Evolutionary conservation across 2,888 invertebrate species (phyloP).

Genomic region (Phyllotreta striolata): DNA sequence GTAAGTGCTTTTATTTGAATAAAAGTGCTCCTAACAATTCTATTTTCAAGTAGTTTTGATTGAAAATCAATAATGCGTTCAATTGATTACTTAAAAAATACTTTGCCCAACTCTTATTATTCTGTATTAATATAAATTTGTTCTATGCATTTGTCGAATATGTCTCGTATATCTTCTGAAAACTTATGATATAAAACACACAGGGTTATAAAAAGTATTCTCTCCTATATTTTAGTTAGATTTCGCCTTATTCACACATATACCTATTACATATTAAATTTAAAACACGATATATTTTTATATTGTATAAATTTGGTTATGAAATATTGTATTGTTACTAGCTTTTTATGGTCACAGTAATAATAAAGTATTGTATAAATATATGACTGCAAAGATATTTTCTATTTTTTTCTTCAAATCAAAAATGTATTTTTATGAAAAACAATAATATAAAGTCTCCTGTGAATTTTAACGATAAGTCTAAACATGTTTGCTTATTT

Average conservation of each 20-base stretch:
- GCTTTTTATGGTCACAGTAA: constrained; percentile 9
- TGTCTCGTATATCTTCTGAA: constrained; percentile 17
- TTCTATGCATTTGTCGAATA: constrained; percentile 4
- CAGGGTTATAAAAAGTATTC: constrained; percentile 37
- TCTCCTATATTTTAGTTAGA: constrained; percentile 34
- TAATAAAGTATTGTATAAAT: constrained; percentile 14
- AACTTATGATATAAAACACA: constrained; percentile 33
- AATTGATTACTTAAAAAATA: background rate
- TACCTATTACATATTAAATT: too few relatives aligned
- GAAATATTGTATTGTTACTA: constrained; percentile 5
- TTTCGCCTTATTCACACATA: constrained; percentile 32
- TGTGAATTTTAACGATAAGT: constrained; percentile 4
- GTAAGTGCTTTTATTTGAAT: too few relatives aligned
- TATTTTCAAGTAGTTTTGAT: too few relatives aligned
- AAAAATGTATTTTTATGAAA: constrained; percentile 24
- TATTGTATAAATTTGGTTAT: constrained; percentile 20
- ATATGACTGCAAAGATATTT: constrained; percentile 21
- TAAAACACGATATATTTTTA: constrained; percentile 33
- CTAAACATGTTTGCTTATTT: constrained; percentile 22
- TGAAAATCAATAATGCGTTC: too few relatives aligned
- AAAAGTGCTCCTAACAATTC: too few relatives aligned
- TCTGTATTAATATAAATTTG: background rate
- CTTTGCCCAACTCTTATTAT: background rate
- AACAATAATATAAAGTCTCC: background rate
- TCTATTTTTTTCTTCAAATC: background rate